phyloP scores from a whole-genome alignment of 2,797 vertebrate species.

The Lagodon rhomboides region DNA sequence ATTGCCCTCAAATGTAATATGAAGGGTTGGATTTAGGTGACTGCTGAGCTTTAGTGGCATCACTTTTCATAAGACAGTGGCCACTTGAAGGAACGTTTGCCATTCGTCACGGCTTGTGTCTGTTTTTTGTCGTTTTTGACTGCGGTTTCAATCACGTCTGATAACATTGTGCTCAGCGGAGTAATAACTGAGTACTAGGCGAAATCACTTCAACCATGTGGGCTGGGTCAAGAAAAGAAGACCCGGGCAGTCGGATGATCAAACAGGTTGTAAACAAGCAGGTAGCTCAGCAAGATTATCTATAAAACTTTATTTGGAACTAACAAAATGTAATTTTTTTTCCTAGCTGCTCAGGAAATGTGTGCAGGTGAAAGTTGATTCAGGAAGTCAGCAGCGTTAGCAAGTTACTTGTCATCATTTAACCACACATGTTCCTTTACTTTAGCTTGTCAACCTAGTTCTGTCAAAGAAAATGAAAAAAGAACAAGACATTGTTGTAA shows the following conservation, averaged over 20 bases:
- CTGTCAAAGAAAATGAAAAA: neutral
- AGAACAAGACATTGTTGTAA: no score
- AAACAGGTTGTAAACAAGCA: neutral
- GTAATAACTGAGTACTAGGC: neutral
- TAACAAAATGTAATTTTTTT: neutral
- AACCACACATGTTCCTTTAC: neutral
- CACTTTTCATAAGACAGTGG: neutral
- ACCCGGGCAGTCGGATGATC: neutral
- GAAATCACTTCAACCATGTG: no score
- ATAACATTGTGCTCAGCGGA: no score
- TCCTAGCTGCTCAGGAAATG: neutral
- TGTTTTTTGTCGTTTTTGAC: neutral
- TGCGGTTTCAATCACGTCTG: neutral
- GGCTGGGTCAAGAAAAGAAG: neutral
- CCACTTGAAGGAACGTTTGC: neutral
- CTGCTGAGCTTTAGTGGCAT: slow-evolving; percentile 11
- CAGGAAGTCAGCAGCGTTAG: neutral
- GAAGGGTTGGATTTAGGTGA: slow-evolving; percentile 22
- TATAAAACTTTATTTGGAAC: neutral
- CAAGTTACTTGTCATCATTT: neutral
- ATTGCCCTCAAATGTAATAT: slow-evolving; percentile 37
- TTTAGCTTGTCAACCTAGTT: neutral
- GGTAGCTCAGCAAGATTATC: neutral
- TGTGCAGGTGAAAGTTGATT: neutral
- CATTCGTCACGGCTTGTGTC: neutral